phyloP scores from a whole-genome alignment of 2,113 vertebrate genomes.

The Dicerorhinus sumatrensis region DNA sequence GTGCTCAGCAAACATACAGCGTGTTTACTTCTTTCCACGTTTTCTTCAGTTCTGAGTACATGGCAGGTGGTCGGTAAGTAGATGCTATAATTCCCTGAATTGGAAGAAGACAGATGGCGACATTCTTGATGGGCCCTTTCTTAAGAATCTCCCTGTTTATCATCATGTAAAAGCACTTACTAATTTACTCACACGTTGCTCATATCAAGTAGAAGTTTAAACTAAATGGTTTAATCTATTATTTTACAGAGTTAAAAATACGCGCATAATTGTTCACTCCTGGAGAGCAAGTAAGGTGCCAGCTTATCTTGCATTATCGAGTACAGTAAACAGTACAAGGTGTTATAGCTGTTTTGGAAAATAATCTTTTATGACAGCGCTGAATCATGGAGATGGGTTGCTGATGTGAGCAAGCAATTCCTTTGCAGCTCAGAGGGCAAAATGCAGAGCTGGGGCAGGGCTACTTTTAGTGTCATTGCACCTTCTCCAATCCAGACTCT shows the following conservation, averaged over 20 bases:
- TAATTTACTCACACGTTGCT: slow-evolving; percentile 23
- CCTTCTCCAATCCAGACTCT: not conserved
- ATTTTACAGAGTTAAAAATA: slow-evolving; percentile 49
- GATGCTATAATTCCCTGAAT: not conserved
- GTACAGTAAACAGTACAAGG: slow-evolving; percentile 60
- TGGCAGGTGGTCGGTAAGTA: not conserved
- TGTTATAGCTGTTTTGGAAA: slow-evolving; percentile 26
- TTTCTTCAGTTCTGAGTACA: not conserved
- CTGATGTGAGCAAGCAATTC: not conserved
- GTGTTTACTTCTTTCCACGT: not conserved
- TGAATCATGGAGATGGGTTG: slow-evolving; percentile 3
- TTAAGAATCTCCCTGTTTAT: not conserved
- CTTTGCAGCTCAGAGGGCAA: not conserved
- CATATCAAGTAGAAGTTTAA: slow-evolving; percentile 21
- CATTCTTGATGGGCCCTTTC: not conserved
- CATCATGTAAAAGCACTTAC: not conserved
- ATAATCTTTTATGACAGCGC: slow-evolving; percentile 42
- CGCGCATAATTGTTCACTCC: not conserved
- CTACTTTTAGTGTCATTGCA: not conserved
- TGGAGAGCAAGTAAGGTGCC: not conserved
- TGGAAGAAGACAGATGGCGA: not conserved
- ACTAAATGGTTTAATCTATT: slow-evolving; percentile 39
- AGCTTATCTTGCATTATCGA: slow-evolving; percentile 50
- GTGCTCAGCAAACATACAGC: not conserved
- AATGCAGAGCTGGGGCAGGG: not conserved